Evolutionary conservation across 1,140 invertebrate species (phyloP).

Genomic region (Drosophila lacertosa): DNA sequence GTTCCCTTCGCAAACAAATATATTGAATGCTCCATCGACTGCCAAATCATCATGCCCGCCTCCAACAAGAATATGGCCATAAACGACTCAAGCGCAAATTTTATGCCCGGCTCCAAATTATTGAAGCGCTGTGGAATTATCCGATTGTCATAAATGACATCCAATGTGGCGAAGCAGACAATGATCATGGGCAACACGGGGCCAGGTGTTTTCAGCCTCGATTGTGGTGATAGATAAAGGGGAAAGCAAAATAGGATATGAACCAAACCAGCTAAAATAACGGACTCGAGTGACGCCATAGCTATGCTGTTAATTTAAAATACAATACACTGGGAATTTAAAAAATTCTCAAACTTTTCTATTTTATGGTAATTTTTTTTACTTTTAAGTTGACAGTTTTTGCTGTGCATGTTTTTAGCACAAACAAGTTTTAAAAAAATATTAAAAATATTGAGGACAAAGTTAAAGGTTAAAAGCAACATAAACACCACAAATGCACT

Average conservation of each 20-base stretch:
- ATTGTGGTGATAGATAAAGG: conserved; percentile 7
- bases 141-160: conserved; percentile 41
- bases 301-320: not conserved
- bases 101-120: not conserved
- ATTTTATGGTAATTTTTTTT: not conserved
- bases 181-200: conserved; percentile 7
- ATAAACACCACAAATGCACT: too few species aligned
- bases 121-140: conserved; percentile 21
- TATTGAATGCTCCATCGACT: conserved; percentile 2
- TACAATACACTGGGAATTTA: conserved; percentile 5
- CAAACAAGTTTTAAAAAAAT: too few species aligned
- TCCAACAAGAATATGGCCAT: conserved; percentile 25
- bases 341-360: not conserved
- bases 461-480: too few species aligned
- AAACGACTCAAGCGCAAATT: conserved; percentile 7
- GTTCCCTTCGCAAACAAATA: not conserved
- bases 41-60: conserved; percentile 30
- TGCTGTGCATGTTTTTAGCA: not conserved
- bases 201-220: not conserved
- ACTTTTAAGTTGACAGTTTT: not conserved
- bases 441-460: too few species aligned
- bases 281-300: conserved; percentile 24
- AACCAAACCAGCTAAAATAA: conserved; percentile 1
- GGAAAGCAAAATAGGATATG: conserved; percentile 1
- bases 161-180: conserved; percentile 22